Evolutionary conservation across 2,797 vertebrate species (phyloP), one percentile per base, ranked within the genome.

Genomic region (Malurus splendens): DNA sequence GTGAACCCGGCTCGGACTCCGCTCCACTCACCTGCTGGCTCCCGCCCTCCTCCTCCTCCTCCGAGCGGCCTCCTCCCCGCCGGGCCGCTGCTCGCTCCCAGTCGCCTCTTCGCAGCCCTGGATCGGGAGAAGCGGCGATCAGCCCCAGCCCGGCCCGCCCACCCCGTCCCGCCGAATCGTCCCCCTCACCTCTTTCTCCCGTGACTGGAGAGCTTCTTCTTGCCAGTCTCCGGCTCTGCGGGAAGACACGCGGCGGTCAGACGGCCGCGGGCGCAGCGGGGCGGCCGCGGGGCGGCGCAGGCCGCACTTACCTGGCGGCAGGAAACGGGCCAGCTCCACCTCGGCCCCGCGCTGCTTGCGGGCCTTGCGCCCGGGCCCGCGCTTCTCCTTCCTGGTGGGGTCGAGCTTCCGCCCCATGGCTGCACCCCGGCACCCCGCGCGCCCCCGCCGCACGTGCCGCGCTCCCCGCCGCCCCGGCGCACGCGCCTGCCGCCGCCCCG

Each of bases 311-410:
- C 98, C 98, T 59, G 98, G 96, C 32, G 95, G 95, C 77, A 99
- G 93, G 85, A 99, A 98, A 16, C 97, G 98, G 71, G 95, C 93
- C 68, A 99, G 95, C 91, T 99, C 99, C 1, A 97, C 98, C 94
- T 99, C 99, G 0, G 99, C 98, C 24, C 99, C 98, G 44, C 97
- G 96, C 95, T 99, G 99, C 90, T 99, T 99, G 57, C 95, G 98
- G 73, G 98, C 85, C 93, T 99, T 99, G 42, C 97, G 98, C 48
- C 99, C 99, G 0, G 99, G 99, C 9, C 99, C 99, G 47, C 98
- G 97, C 89, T 98, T 99, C 95, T 98, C 98, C 92, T 98, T 97
- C 83, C 74, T 98, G 48, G 96, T 97, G 78, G 98, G 98, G 95
- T 99, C 98, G 89, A 99, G 96, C 84, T 98, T 99, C 45, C 99